Conservation (phyloP, 1,140 invertebrate genomes). For the Papilio dardanus region DNA sequence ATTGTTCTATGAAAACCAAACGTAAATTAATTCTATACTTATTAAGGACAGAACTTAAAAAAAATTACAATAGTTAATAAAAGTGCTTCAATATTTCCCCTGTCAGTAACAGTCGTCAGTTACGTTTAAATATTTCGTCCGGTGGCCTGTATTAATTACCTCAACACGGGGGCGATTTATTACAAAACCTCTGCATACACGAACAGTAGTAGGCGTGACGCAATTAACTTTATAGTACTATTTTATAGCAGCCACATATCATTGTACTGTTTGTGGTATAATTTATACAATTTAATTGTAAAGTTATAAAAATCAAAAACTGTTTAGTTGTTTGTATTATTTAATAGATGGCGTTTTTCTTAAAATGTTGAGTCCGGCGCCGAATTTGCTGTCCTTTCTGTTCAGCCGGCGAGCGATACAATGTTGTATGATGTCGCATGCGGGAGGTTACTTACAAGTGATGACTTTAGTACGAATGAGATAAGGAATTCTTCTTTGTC, state of each 20-base stretch:
- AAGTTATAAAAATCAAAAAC: not conserved
- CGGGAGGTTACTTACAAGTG: too few relatives aligned
- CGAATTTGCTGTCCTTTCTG: too few relatives aligned
- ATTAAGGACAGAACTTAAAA: not conserved
- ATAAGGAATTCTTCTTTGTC: too few relatives aligned
- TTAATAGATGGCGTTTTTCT: not conserved
- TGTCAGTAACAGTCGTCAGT: slow-evolving; percentile 1
- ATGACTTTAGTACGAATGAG: too few relatives aligned
- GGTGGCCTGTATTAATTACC: slow-evolving; percentile 20
- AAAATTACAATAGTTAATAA: not conserved
- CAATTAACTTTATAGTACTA: slow-evolving; percentile 1
- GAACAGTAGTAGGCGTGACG: slow-evolving; percentile 15
- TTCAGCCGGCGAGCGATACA: too few relatives aligned
- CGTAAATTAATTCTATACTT: not conserved
- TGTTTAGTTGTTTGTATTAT: not conserved
- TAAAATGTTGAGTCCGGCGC: too few relatives aligned
- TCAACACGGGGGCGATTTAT: not conserved
- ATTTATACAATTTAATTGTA: not conserved
- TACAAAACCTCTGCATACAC: slow-evolving; percentile 11
- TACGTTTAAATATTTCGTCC: slow-evolving; percentile 18
- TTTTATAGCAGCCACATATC: not conserved
- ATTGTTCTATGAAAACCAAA: not conserved
- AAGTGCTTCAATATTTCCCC: not conserved
- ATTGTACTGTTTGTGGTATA: not conserved
- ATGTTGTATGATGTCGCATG: too few relatives aligned